These are phyloP conservation scores for Limnephilus rhombicus DNA, from an alignment of 2,888 invertebrate species.

Conservation along the genomic window DNA sequence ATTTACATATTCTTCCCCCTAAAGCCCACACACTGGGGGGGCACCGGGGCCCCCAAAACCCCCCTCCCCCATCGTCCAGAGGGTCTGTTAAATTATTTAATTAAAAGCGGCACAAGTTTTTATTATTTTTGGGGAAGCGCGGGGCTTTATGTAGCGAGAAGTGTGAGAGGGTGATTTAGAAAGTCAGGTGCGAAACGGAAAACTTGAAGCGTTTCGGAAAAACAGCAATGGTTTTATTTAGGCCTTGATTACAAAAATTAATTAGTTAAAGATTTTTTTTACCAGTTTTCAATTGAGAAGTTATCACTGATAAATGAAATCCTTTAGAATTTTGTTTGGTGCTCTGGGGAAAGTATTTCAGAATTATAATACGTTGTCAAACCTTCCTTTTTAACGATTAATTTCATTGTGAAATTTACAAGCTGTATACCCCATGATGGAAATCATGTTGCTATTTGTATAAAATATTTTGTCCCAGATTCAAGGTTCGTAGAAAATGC, in stretches of 20 bases:
- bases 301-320: too few species aligned
- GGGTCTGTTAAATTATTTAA: constrained; percentile 76
- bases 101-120: constrained; percentile 81
- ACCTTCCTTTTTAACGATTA: too few species aligned
- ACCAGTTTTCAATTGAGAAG: background rate
- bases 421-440: too few species aligned
- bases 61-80: constrained; percentile 43
- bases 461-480: too few species aligned
- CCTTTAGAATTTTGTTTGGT: too few species aligned
- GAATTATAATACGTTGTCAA: too few species aligned
- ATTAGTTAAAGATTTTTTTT: background rate
- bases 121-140: constrained; percentile 74
- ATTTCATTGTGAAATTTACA: too few species aligned
- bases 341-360: too few species aligned
- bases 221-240: background rate
- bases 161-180: constrained; percentile 43
- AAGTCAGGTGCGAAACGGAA: constrained; percentile 58
- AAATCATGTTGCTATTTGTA: too few species aligned
- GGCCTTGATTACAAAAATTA: background rate
- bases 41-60: constrained; percentile 69
- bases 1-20: constrained; percentile 79
- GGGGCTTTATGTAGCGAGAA: constrained; percentile 16
- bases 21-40: constrained; percentile 70
- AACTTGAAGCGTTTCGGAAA: background rate
- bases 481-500: too few species aligned